A percentile compares a stretch with the other conserved stretches of the same genome.
phyloP scores from a whole-genome alignment of 2,888 invertebrate genomes.

The Ceramica pisi region DNA sequence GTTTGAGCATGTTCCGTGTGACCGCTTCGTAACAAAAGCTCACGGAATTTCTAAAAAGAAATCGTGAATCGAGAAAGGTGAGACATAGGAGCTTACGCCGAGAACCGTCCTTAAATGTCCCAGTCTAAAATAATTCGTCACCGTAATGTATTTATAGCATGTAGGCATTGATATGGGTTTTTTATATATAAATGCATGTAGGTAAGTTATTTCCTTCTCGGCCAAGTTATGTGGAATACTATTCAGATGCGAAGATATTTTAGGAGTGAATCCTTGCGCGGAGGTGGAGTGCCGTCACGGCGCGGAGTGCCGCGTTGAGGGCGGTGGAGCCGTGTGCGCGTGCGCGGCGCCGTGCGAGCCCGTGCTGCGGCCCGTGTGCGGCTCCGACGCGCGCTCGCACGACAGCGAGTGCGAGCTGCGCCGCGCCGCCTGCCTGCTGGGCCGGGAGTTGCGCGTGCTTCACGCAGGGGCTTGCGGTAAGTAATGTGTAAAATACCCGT shows the following conservation, averaged over 20 bases:
- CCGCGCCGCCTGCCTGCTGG: slow-evolving; percentile 92
- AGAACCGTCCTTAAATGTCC: not conserved
- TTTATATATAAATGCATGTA: no score
- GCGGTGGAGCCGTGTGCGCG: slow-evolving; percentile 94
- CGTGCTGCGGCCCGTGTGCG: slow-evolving; percentile 95
- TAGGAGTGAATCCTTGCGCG: slow-evolving; percentile 96
- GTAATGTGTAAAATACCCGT: no score
- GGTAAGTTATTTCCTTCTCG: not conserved
- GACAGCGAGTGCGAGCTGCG: slow-evolving; percentile 95
- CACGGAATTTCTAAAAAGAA: no score
- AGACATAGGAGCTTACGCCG: no score
- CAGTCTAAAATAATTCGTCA: not conserved
- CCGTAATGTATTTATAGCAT: no score
- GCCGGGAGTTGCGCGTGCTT: slow-evolving; percentile 84
- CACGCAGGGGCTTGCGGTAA: slow-evolving; percentile 89
- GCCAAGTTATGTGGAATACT: not conserved
- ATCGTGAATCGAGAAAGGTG: no score
- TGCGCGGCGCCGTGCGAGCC: slow-evolving; percentile 96
- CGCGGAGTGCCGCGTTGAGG: slow-evolving; percentile 96
- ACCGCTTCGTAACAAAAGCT: no score
- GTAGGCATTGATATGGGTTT: no score
- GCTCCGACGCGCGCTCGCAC: slow-evolving; percentile 95
- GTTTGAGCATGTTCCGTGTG: no score
- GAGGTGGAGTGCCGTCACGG: slow-evolving; percentile 94
- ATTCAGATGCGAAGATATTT: not conserved